These are phyloP conservation scores for Penaeus monodon DNA, from an alignment of 2,888 invertebrate species.

Conservation along the genomic window DNA sequence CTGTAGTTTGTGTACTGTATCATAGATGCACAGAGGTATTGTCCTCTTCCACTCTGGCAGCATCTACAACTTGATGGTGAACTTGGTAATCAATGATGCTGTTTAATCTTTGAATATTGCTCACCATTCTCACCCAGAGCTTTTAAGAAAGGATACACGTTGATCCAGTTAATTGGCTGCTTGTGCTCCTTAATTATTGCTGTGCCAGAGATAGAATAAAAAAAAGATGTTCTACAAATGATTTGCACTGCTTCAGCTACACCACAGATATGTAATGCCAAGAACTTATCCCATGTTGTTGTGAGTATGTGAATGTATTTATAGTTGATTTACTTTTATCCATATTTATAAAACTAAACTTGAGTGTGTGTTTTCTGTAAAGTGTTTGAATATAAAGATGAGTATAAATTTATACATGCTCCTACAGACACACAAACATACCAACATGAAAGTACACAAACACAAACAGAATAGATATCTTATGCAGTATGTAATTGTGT, in stretches of 20 bases:
- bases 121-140: constrained; percentile 13
- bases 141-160: not conserved
- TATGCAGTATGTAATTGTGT: too few species aligned
- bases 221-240: not conserved
- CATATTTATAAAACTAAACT: too few species aligned
- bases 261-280: not conserved
- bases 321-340: too few species aligned
- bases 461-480: too few species aligned
- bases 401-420: too few species aligned
- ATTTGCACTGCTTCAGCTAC: constrained; percentile 18
- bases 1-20: constrained; percentile 14
- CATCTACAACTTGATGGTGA: constrained; percentile 2
- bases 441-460: too few species aligned
- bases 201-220: not conserved
- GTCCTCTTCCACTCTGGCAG: constrained; percentile 13
- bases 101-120: constrained; percentile 1
- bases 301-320: too few species aligned
- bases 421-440: too few species aligned
- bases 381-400: too few species aligned
- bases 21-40: constrained; percentile 7
- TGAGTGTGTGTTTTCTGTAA: too few species aligned
- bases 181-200: not conserved
- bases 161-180: constrained; percentile 1
- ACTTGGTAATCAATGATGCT: constrained; percentile 11
- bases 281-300: too few species aligned